Evolutionary conservation across 2,113 vertebrate genomes (phyloP), one percentile per base, ranked within the genome.

Genomic region (Melanocharis versteri): DNA sequence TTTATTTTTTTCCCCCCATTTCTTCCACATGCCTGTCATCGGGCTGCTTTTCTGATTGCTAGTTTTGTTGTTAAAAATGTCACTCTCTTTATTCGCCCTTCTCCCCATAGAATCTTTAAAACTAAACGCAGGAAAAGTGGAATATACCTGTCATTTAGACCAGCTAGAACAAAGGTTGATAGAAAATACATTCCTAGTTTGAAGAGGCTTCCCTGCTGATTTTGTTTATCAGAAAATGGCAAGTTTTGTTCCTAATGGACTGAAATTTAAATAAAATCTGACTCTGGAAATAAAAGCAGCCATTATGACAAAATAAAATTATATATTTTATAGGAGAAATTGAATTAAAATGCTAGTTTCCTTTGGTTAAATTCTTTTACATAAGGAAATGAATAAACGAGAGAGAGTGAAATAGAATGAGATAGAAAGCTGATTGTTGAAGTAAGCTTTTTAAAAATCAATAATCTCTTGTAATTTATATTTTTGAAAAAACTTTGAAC

Each of bases 201-300:
- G 98, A 97, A 98, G 97, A 98, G 98, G 98, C 98, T 96, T 98
- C 98, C 99, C 99, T 97, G 99, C 99, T 99, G 99, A 98, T 99
- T 98, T 98, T 99, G 99, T 99, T 99, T 99, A 99, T 99, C 99
- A 98, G 98, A 98, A 99, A 98, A 98, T 98, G 98, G 97, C 98
- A 98, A 98, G 97, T 98, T 98, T 98, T 98, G 97, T 98, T 98
- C 98, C 97, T 99, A 99, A 99, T 99, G 99, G 98, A 99, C 98
- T 97, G 98, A 98, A 98, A 98, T 98, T 99, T 98, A 98, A 99
- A 99, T 99, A 98, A 99, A 98, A 98, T 98, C 98, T 99, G 98
- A 99, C 99, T 98, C 97, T 98, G 94, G 97, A 98, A 98, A 99
- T 98, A 98, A 98, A 98, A 98, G 98, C 98, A 97, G 96, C 98